Evolutionary conservation across 2,797 vertebrate genomes (phyloP).

Genomic region (Acropternis orthonyx): DNA sequence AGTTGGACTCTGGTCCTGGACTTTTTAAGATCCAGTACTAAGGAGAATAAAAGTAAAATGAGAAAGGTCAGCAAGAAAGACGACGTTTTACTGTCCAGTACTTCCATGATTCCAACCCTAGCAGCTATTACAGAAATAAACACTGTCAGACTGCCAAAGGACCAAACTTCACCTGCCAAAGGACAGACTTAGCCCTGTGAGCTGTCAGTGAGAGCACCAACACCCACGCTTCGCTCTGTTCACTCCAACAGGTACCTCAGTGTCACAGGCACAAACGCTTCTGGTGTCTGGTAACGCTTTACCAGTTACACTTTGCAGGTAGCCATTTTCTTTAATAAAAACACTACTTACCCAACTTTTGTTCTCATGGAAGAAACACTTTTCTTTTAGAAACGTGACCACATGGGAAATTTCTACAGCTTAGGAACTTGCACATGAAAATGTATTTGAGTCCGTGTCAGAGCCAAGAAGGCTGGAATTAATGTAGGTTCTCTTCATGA

Average conservation of each 20-base stretch:
- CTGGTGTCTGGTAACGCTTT: not conserved
- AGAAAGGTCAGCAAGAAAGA: not conserved
- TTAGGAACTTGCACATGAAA: not conserved
- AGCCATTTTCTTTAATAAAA: not conserved
- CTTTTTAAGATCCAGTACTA: not conserved
- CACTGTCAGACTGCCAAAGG: not conserved
- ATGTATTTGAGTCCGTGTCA: not conserved
- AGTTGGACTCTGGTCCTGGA: not conserved
- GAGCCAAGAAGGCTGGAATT: slow-evolving; percentile 20
- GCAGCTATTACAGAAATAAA: not conserved
- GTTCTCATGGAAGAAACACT: not conserved
- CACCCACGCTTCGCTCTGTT: not conserved
- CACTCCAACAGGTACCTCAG: not conserved
- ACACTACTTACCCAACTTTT: not conserved
- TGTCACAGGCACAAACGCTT: not conserved
- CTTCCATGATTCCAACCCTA: not conserved
- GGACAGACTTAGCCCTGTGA: not conserved
- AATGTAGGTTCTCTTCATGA: not conserved
- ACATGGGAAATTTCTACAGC: not conserved
- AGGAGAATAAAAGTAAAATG: not conserved
- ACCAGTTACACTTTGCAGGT: not conserved
- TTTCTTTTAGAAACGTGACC: not conserved
- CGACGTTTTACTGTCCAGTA: not conserved
- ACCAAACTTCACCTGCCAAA: not conserved
- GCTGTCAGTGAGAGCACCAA: not conserved